Evolutionary conservation across 2,797 vertebrate genomes (phyloP).

Genomic region (Emydoidea blandingii): DNA sequence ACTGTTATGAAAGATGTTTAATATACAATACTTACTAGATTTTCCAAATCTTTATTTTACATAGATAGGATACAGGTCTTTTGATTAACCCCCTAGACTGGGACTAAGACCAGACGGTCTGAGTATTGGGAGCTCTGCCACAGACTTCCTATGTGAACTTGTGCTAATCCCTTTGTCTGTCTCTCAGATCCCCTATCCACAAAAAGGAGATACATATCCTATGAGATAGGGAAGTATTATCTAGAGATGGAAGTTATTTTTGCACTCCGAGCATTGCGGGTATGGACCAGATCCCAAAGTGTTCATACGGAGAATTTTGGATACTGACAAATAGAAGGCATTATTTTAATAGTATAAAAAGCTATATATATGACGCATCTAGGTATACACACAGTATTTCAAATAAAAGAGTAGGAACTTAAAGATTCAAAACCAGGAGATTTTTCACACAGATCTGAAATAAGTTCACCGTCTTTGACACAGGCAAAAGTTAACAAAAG

Average conservation of each 20-base stretch:
- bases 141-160: neutral
- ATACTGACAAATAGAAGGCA: neutral
- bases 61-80: neutral
- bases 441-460: no score
- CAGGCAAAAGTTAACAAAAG: neutral
- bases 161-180: neutral
- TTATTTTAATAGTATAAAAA: neutral
- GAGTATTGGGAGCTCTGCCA: neutral
- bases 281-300: neutral
- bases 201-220: neutral
- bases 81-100: neutral
- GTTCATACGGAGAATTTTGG: neutral
- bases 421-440: no score
- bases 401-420: neutral
- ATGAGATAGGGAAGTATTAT: neutral
- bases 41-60: neutral
- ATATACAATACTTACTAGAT: accelerated
- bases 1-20: neutral
- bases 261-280: neutral
- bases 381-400: neutral
- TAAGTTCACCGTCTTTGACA: no score
- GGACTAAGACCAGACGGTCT: neutral
- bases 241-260: neutral
- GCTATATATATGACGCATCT: neutral
- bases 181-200: neutral